These are phyloP conservation scores for Parazoanthus atlanticus DNA, from an alignment of 92 coral and sea anemone genomes.

Conservation along the genomic window DNA sequence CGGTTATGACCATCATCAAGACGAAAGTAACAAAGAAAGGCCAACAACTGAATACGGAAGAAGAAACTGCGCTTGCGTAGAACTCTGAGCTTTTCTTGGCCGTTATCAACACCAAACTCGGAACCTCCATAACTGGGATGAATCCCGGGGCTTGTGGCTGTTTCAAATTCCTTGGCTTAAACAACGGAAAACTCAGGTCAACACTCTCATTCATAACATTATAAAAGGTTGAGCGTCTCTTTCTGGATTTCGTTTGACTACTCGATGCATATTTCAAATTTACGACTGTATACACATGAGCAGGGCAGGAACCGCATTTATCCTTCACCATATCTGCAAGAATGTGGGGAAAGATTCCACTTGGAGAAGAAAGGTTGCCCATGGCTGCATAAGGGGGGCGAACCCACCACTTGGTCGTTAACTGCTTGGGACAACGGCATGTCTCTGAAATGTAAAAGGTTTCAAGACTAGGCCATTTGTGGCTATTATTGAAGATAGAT, in stretches of 20 bases:
- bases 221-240: background rate
- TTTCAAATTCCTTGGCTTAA: background rate
- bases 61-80: background rate
- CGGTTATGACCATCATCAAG: background rate
- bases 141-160: background rate
- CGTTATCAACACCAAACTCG: background rate
- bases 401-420: constrained; percentile 33
- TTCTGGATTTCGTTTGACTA: background rate
- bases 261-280: background rate
- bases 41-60: background rate
- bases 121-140: constrained; percentile 5
- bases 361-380: constrained; percentile 12
- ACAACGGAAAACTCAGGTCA: background rate
- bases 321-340: background rate
- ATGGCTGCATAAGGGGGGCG: constrained; percentile 40
- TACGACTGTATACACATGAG: constrained; percentile 19
- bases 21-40: constrained; percentile 3
- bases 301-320: constrained; percentile 37
- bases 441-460: constrained; percentile 27
- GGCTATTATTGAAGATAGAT: background rate
- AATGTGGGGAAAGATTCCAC: constrained; percentile 30
- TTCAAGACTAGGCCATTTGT: background rate
- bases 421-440: constrained; percentile 53
- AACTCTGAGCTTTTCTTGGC: constrained; percentile 7
- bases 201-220: background rate